Base-by-base conservation (phyloP, 30 jellyfish, hydroid and myxozoan genomes). In the Sanderia malayensis region DNA sequence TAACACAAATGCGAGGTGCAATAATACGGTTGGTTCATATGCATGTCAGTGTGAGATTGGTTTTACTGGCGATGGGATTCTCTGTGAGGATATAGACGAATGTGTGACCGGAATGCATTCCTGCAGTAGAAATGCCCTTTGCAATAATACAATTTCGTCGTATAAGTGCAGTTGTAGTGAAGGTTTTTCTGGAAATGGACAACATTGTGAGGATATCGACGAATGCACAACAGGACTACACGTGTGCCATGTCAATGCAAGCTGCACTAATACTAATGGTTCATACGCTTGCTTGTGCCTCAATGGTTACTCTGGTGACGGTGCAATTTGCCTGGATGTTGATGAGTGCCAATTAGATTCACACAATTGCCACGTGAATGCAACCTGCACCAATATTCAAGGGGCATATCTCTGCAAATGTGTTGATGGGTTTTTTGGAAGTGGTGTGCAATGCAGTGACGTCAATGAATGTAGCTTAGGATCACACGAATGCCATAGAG, bases 371-470 rank as follows among this genome's bases (percentile, higher is more conserved):
- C 80, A 67, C 37, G 21, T 1, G 4, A 67, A 67, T 67, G 80
- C 65, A 2, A 31, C 11, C 53, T 79, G 90, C 80, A 28, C 32
- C 0, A 70, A 81, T 28, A 69, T 59, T 10, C 33, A 37, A 10
- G 93, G 93, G 2, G 18, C 65, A 7, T 81, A 68, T 27, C 25
- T 18, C 31, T 81, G 93, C 76, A n/a, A 1, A 31, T 78, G 96
- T 37, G 6, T 9, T 4, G 44, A 30, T 0, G 96, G 96, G 13
- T 79, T 78, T 76, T 31, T 24, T 24, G 96, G 96, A 29, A 67
- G 62, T 88, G 97, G 87, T 2, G 2, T 34, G n/a, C 13, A 34
- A 0, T 88, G 92, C 87, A 29, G 4, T 30, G 96, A 84, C 61
- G 31, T 67, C 7, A 61, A 84, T 31, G 95, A 84, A 55, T 84